phyloP scores from a whole-genome alignment of 2,888 invertebrate species.

The Drosophila rubida region DNA sequence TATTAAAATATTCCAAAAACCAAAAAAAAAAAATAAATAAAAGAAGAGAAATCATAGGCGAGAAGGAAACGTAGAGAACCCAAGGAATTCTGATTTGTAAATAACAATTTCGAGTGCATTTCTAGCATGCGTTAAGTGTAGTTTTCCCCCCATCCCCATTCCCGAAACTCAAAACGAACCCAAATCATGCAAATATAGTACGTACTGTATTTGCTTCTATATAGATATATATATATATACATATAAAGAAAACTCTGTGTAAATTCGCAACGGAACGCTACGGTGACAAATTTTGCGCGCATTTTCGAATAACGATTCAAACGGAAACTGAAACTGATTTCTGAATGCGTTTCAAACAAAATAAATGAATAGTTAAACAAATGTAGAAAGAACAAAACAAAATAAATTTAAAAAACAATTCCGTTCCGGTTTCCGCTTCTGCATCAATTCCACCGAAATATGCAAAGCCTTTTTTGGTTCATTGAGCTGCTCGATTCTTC shows the following conservation, averaged over 20 bases:
- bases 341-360: conserved; percentile 72
- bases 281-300: conserved; percentile 77
- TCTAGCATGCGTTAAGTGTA: conserved; percentile 62
- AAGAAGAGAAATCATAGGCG: conserved; percentile 12
- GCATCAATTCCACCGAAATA: conserved; percentile 5
- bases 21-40: conserved; percentile 28
- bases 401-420: conserved; percentile 17
- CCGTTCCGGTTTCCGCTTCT: conserved; percentile 6
- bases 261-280: conserved; percentile 77
- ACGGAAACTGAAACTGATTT: conserved; percentile 69
- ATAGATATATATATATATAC: conserved; percentile 11
- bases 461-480: not conserved
- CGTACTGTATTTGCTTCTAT: conserved; percentile 24
- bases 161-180: conserved; percentile 23
- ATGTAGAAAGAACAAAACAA: conserved; percentile 14
- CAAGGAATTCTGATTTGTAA: conserved; percentile 40
- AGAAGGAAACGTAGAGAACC: conserved; percentile 17
- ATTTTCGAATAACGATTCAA: conserved; percentile 65
- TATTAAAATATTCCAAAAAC: conserved; percentile 73
- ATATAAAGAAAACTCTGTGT: conserved; percentile 46
- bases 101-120: conserved; percentile 66
- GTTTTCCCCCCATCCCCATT: conserved; percentile 29
- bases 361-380: conserved; percentile 36
- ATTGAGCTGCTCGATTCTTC: not conserved
- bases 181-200: conserved; percentile 35